These are phyloP conservation scores for Bombylius major DNA, from an alignment of 2,888 invertebrate genomes.

Conservation along the genomic window DNA sequence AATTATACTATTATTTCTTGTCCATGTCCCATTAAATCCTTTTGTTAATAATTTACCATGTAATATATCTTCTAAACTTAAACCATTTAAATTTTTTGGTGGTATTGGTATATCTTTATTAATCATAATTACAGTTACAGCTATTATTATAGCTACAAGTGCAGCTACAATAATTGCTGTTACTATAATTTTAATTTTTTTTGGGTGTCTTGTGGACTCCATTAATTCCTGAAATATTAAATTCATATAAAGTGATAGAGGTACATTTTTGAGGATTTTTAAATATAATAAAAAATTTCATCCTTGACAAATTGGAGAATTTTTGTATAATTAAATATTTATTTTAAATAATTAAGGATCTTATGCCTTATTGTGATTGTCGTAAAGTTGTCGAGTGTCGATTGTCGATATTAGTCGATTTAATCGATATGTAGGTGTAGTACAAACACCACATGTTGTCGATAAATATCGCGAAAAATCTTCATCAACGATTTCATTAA, in stretches of 20 bases:
- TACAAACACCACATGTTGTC: no score
- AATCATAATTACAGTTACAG: constrained; percentile 45
- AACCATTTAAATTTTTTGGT: constrained; percentile 18
- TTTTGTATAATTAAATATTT: no score
- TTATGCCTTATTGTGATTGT: no score
- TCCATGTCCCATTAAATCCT: constrained; percentile 71
- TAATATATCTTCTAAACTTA: constrained; percentile 59
- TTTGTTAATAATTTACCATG: constrained; percentile 50
- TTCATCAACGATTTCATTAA: no score
- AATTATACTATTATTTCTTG: constrained; percentile 53
- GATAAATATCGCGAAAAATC: no score
- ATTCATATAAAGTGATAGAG: background rate
- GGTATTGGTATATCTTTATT: constrained; percentile 21
- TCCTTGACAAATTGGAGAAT: no score
- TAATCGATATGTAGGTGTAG: no score
- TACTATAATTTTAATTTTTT: constrained; percentile 24
- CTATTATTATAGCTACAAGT: constrained; percentile 44
- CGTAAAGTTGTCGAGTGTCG: no score
- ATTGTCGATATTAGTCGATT: no score
- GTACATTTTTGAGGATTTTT: no score
- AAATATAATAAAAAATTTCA: no score
- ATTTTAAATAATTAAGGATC: no score
- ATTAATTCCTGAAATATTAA: constrained; percentile 45
- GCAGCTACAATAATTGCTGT: constrained; percentile 46
- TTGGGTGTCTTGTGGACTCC: constrained; percentile 38